Evolutionary conservation across 2,113 vertebrate genomes (phyloP).

Genomic region (Laterallus jamaicensis): DNA sequence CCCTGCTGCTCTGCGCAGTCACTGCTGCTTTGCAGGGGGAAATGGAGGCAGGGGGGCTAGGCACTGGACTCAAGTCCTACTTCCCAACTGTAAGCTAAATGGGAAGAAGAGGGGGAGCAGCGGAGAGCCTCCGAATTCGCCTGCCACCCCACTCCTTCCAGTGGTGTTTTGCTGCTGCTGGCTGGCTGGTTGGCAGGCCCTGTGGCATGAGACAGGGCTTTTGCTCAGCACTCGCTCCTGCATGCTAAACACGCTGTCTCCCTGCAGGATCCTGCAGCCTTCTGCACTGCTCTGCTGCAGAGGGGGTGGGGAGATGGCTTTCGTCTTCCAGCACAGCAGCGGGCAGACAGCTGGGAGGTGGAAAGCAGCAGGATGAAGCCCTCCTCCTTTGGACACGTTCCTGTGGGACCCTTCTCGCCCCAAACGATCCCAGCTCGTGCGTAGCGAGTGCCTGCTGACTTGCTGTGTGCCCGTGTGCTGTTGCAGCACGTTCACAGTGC

Average conservation of each 20-base stretch:
- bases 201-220: neutral
- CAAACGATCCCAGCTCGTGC: fast-evolving
- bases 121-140: fast-evolving
- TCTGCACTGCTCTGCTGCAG: constrained; percentile 39
- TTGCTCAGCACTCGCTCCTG: neutral
- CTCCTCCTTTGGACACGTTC: fast-evolving
- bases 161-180: neutral
- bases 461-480: fast-evolving
- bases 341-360: neutral
- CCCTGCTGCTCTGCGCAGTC: neutral
- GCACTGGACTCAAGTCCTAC: fast-evolving
- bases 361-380: neutral
- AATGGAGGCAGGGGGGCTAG: neutral
- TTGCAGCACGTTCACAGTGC: neutral
- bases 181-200: neutral
- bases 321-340: neutral
- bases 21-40: neutral
- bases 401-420: fast-evolving
- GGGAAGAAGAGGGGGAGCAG: neutral
- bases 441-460: fast-evolving
- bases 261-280: constrained; percentile 35
- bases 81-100: fast-evolving
- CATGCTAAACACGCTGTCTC: constrained; percentile 24
- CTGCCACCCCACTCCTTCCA: fast-evolving
- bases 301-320: constrained; percentile 30